Evolutionary conservation across 2,888 invertebrate genomes (phyloP).

Genomic region (Mimachlamys varia): DNA sequence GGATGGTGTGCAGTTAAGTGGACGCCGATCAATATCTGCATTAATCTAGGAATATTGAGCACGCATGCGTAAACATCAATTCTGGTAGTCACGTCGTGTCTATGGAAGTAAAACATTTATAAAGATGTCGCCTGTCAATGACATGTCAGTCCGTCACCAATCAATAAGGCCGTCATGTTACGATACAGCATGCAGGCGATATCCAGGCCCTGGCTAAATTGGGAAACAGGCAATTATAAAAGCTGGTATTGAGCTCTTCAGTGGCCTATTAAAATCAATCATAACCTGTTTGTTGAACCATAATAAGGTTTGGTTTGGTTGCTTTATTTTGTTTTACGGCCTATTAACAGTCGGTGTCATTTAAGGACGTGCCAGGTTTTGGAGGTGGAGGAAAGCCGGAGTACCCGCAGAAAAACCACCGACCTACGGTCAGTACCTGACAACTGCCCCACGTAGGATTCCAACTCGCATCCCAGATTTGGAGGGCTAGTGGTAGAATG

Average conservation of each 20-base stretch:
- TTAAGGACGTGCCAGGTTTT: no score
- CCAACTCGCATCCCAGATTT: no score
- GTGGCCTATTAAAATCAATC: neutral
- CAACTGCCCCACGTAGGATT: no score
- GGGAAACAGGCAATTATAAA: neutral
- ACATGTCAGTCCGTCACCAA: slow-evolving; percentile 11
- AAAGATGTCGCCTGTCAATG: slow-evolving; percentile 11
- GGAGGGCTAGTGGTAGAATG: no score
- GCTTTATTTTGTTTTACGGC: no score
- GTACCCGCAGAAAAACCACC: no score
- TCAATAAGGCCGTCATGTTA: neutral
- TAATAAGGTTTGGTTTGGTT: no score
- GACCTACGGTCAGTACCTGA: no score
- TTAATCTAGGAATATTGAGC: neutral
- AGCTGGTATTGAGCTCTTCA: neutral
- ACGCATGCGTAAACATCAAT: slow-evolving; percentile 31
- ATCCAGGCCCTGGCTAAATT: neutral
- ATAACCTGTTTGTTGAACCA: neutral
- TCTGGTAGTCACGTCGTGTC: neutral
- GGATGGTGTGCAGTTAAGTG: neutral
- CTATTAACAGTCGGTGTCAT: no score
- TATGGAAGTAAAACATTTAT: slow-evolving; percentile 11
- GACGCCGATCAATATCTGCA: neutral
- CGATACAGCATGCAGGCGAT: neutral
- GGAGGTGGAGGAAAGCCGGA: no score